Base-by-base conservation (phyloP, 2,113 vertebrate species). In the Bagarius yarrelli region DNA sequence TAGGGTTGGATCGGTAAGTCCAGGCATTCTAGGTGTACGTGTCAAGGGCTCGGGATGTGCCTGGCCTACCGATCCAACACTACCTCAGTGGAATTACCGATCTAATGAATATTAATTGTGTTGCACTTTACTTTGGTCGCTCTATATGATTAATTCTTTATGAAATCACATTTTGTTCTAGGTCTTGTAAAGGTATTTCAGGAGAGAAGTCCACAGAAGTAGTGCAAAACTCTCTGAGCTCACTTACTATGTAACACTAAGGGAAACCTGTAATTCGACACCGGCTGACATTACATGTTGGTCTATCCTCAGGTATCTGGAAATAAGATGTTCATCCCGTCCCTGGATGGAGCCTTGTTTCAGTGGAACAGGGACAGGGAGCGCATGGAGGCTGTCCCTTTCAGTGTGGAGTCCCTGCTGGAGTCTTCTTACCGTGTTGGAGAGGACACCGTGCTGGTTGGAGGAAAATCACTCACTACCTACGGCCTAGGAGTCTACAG, bases 321-420 rank as follows among this genome's bases (percentile, higher is more conserved):
- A 76, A 97, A 96, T 88, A 98, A 98, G 91, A 94, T 99, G 94
- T 95, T 99, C 67, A 98, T 99, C 85, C 98, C 98, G 4, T 99
- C 98, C 18, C 88, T 99, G 94, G 97, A 99, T 61, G 98, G 98
- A 44, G 95, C 95, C 84, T 93, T 99, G 84, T 99, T 99, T 88
- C 97, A 99, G 89, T 99, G 96, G 98, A 98, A 98, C 88, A 92
- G 96, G 79, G 97, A 99, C 84, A 87, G 96, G 3, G 96, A 98
- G 89, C 97, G 93, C 86, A 98, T 99, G 97, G 97, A 99, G 89
- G 94, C 97, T 0, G 97, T 99, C 83, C 97, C 98, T 66, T 99
- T 99, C 91, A 99, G 95, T 0, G 96, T 99, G 57, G 98, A 99
- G 85, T 99, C 98, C 61, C 94, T 99, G 78, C 93, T 99, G 0